phyloP scores from a whole-genome alignment of 1,140 invertebrate genomes.

The Phymorhynchus buccinoides region DNA sequence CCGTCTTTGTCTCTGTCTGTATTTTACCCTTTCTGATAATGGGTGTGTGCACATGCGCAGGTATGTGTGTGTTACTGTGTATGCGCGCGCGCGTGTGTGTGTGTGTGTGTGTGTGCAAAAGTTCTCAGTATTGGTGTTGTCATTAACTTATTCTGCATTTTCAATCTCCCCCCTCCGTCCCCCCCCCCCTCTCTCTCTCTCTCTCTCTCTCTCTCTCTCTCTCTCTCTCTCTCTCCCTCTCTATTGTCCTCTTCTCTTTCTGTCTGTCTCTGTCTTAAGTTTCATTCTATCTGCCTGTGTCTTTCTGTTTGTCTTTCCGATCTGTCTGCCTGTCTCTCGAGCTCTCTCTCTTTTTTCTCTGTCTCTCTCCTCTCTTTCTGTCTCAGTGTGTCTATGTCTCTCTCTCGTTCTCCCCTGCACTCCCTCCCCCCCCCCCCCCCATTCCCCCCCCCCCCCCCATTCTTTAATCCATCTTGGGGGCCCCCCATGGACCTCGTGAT shows the following conservation, averaged over 20 bases:
- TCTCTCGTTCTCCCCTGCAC: constrained; percentile 6
- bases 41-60: neutral
- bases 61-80: neutral
- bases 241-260: neutral
- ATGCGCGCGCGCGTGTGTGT: neutral
- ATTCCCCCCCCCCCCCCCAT: neutral
- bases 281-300: neutral
- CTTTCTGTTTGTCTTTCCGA: neutral
- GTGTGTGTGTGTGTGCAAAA: neutral
- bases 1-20: neutral
- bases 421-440: neutral
- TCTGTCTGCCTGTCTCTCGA: too few relatives aligned
- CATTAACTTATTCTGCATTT: too few relatives aligned
- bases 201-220: too few relatives aligned
- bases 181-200: too few relatives aligned
- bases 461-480: too few relatives aligned
- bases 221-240: neutral
- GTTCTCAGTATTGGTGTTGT: too few relatives aligned
- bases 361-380: too few relatives aligned
- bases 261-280: neutral
- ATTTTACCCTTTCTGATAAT: too few relatives aligned
- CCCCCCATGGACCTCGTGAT: too few relatives aligned
- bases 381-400: neutral
- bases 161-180: too few relatives aligned
- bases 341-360: too few relatives aligned